Conservation (phyloP, 2,113 vertebrate species). For the Centropus bengalensis region DNA sequence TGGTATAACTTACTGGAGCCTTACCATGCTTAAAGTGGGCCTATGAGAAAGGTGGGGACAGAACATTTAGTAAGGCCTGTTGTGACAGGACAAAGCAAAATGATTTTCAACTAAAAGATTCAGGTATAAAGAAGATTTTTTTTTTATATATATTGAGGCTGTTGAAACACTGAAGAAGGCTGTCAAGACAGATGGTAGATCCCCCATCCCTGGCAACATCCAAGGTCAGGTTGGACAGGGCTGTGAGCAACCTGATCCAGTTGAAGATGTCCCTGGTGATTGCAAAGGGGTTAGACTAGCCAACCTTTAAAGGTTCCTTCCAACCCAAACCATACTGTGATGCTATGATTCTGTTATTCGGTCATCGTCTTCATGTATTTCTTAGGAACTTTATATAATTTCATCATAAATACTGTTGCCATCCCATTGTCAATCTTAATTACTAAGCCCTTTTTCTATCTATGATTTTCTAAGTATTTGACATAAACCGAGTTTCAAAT, state of each 20-base stretch:
- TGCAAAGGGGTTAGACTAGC: too few relatives aligned
- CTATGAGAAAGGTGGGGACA: neutral
- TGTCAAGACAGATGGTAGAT: too few relatives aligned
- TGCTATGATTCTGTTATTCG: neutral
- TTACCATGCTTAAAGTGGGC: too few relatives aligned
- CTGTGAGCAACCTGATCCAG: too few relatives aligned
- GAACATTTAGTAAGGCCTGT: neutral
- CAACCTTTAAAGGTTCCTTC: neutral
- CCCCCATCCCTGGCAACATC: too few relatives aligned
- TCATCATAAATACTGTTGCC: neutral
- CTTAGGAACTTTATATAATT: neutral
- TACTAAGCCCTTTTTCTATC: neutral
- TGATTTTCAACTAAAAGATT: neutral
- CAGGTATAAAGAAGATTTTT: neutral
- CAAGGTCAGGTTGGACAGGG: too few relatives aligned
- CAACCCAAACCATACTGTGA: neutral
- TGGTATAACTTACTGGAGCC: too few relatives aligned
- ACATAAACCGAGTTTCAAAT: neutral
- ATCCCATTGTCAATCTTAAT: neutral
- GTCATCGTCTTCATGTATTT: neutral
- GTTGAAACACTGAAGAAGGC: too few relatives aligned
- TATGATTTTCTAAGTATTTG: neutral
- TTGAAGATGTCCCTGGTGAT: too few relatives aligned
- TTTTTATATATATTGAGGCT: too few relatives aligned
- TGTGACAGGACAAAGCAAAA: neutral